Evolutionary conservation across 2,797 vertebrate genomes (phyloP).

Genomic region (Dryobates pubescens): DNA sequence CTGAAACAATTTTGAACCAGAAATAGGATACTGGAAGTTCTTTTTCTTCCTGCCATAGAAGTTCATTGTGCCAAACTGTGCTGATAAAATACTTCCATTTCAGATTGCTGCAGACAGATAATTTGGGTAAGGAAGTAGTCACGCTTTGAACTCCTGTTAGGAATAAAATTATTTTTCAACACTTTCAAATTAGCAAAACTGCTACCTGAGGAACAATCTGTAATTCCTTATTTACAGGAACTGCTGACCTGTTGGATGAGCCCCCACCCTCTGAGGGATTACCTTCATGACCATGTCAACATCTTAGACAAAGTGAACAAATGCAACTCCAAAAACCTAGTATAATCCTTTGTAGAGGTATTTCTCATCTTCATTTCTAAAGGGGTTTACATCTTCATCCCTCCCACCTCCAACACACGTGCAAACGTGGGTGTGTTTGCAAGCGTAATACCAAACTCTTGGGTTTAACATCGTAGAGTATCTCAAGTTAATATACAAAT

Average conservation of each 20-base stretch:
- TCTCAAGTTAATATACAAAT: background rate
- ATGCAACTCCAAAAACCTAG: background rate
- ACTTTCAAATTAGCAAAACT: conserved; percentile 15
- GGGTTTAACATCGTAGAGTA: background rate
- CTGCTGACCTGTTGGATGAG: background rate
- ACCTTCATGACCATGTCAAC: rapidly evolving
- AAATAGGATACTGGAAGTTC: background rate
- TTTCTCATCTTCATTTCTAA: background rate
- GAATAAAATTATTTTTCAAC: background rate
- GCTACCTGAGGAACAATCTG: background rate
- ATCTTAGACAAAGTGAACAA: background rate
- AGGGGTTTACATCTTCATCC: background rate
- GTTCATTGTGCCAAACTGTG: background rate
- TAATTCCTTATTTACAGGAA: conserved; percentile 27
- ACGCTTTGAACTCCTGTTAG: background rate
- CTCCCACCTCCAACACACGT: rapidly evolving
- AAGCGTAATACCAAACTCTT: background rate
- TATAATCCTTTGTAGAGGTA: background rate
- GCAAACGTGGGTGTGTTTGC: background rate
- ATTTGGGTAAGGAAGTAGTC: background rate
- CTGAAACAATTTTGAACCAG: conserved; percentile 13
- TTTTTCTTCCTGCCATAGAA: background rate
- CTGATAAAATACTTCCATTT: conserved; percentile 30
- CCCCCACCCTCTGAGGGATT: background rate
- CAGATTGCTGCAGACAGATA: conserved; percentile 14